phyloP scores from a whole-genome alignment of 1,140 invertebrate species.

The Eupeodes corollae region DNA sequence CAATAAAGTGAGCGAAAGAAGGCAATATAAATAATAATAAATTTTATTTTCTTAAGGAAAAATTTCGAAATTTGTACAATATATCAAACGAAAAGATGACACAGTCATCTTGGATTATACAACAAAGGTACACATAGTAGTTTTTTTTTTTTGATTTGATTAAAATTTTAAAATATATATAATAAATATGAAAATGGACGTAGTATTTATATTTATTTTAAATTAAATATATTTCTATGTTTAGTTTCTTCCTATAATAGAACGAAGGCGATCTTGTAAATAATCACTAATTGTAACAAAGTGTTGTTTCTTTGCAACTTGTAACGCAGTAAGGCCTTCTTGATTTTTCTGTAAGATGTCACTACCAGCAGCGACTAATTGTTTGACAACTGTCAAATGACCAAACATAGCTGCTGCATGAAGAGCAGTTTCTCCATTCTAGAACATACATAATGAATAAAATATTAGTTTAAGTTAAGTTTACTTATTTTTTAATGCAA shows the following conservation, averaged over 20 bases:
- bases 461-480: background rate
- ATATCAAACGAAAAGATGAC: too few species aligned
- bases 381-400: slow-evolving; percentile 64
- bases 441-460: slow-evolving; percentile 12
- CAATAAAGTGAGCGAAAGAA: too few species aligned
- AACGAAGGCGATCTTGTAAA: slow-evolving; percentile 25
- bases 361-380: slow-evolving; percentile 61
- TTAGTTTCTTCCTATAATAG: slow-evolving; percentile 10
- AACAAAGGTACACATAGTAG: too few species aligned
- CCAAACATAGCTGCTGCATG: slow-evolving; percentile 84
- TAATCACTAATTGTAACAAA: slow-evolving; percentile 33
- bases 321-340: slow-evolving; percentile 53
- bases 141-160: too few species aligned
- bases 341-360: slow-evolving; percentile 56
- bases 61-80: too few species aligned
- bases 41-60: too few species aligned
- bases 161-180: too few species aligned
- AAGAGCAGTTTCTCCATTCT: slow-evolving; percentile 84
- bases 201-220: too few species aligned
- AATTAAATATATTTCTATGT: too few species aligned
- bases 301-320: slow-evolving; percentile 44
- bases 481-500: slow-evolving; percentile 9
- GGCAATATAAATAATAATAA: too few species aligned
- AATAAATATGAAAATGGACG: too few species aligned
- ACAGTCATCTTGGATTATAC: too few species aligned